Evolutionary conservation across 1,140 invertebrate genomes (phyloP).

Genomic region (Glossosoma conforme): DNA sequence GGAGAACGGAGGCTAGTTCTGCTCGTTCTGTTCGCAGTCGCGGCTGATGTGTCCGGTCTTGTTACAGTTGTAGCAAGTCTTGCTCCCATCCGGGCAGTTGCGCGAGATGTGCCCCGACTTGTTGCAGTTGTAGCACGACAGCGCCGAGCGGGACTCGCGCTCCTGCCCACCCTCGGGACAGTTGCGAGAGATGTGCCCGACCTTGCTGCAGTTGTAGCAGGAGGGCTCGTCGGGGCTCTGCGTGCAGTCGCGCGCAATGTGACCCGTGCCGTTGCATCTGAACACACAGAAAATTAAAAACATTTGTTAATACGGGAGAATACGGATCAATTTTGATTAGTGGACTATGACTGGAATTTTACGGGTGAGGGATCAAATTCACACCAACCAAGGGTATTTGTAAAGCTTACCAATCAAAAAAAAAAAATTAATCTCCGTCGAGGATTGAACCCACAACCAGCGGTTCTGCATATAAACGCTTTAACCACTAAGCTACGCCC

Average conservation of each 20-base stretch:
- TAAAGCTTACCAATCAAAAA: too few species aligned
- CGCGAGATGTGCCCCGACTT: constrained; percentile 83
- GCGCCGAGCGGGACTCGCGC: constrained; percentile 45
- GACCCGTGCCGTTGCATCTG: constrained; percentile 75
- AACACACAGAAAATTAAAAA: too few species aligned
- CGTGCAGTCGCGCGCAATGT: constrained; percentile 86
- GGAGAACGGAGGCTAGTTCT: constrained; percentile 50
- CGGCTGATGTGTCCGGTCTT: constrained; percentile 86
- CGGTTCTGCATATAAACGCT: too few species aligned
- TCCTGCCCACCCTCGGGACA: constrained; percentile 66
- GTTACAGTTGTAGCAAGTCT: constrained; percentile 85
- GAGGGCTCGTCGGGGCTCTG: constrained; percentile 73
- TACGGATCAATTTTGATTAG: too few species aligned
- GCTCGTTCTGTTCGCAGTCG: constrained; percentile 76
- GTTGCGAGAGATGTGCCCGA: constrained; percentile 81
- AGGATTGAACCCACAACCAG: too few species aligned
- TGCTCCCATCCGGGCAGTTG: constrained; percentile 79
- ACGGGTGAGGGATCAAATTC: too few species aligned
- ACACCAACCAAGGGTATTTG: too few species aligned
- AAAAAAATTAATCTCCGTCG: too few species aligned
- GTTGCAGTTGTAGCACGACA: constrained; percentile 86
- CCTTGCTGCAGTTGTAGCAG: constrained; percentile 86
- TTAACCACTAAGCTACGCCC: too few species aligned
- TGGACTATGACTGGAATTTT: too few species aligned
- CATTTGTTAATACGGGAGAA: too few species aligned